Conservation (phyloP, 2,888 invertebrate genomes). For the Proisotoma minuta region DNA sequence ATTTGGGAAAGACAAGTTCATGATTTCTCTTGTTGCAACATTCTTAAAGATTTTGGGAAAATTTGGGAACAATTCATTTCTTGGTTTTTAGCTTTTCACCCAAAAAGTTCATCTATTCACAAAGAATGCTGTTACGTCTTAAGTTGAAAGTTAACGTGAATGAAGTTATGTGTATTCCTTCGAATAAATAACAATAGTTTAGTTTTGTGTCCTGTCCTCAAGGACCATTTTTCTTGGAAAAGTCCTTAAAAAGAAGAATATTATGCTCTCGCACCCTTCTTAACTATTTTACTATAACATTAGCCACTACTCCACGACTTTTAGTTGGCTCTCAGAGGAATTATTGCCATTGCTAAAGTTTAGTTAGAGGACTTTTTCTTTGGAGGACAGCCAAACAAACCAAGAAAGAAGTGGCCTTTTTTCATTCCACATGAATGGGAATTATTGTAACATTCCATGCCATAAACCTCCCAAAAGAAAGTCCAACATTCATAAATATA, state of each 20-base stretch:
- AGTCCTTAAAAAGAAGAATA: conserved; percentile 23
- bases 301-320: conserved; percentile 13
- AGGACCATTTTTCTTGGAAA: conserved; percentile 39
- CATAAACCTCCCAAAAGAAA: conserved; percentile 16
- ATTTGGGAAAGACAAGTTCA: no score
- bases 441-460: conserved; percentile 19
- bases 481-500: background rate
- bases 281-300: background rate
- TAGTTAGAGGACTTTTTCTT: background rate
- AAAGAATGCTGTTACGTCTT: background rate
- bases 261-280: conserved; percentile 33
- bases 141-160: no score
- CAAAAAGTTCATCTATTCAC: background rate
- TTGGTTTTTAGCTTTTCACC: background rate
- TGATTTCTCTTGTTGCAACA: background rate
- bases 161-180: background rate
- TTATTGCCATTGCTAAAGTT: conserved; percentile 7
- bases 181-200: conserved; percentile 11
- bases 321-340: background rate
- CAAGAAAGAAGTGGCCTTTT: conserved; percentile 5
- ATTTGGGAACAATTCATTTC: background rate
- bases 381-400: background rate
- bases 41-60: background rate
- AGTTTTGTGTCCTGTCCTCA: conserved; percentile 33
- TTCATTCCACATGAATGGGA: conserved; percentile 11